Conservation (phyloP, 2,888 invertebrate species). For the Cephus sareptanus region DNA sequence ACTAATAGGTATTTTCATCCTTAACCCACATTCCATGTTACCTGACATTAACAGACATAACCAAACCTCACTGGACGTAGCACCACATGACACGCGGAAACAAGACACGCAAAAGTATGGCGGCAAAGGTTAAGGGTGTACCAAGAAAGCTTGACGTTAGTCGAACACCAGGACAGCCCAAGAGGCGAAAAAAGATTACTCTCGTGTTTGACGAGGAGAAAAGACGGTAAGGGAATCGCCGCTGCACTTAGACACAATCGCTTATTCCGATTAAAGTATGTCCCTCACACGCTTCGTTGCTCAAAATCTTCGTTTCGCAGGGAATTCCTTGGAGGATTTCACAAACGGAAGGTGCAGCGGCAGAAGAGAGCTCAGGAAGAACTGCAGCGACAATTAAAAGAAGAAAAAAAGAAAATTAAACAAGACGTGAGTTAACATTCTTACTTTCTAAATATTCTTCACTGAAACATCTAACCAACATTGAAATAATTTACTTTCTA, state of each 20-base stretch:
- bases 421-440: constrained; percentile 65
- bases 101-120: constrained; percentile 23
- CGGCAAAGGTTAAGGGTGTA: constrained; percentile 31
- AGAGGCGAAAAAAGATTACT: constrained; percentile 67
- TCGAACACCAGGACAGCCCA: constrained; percentile 52
- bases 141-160: constrained; percentile 40
- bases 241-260: too few species aligned
- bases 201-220: constrained; percentile 73
- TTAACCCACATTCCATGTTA: too few species aligned
- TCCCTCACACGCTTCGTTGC: constrained; percentile 1
- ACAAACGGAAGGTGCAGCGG: constrained; percentile 81
- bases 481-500: constrained; percentile 45
- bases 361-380: constrained; percentile 81
- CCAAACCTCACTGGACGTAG: too few species aligned
- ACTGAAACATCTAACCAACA: neutral
- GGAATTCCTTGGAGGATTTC: constrained; percentile 84
- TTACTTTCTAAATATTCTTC: neutral
- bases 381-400: constrained; percentile 77
- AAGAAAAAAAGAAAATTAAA: constrained; percentile 80
- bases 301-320: constrained; percentile 65
- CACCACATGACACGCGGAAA: too few species aligned
- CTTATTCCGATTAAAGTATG: neutral
- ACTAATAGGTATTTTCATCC: too few species aligned
- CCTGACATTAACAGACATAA: too few species aligned
- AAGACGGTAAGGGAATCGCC: constrained; percentile 67